Conservation (phyloP, 2,797 vertebrate genomes). For the Glossophaga mutica region DNA sequence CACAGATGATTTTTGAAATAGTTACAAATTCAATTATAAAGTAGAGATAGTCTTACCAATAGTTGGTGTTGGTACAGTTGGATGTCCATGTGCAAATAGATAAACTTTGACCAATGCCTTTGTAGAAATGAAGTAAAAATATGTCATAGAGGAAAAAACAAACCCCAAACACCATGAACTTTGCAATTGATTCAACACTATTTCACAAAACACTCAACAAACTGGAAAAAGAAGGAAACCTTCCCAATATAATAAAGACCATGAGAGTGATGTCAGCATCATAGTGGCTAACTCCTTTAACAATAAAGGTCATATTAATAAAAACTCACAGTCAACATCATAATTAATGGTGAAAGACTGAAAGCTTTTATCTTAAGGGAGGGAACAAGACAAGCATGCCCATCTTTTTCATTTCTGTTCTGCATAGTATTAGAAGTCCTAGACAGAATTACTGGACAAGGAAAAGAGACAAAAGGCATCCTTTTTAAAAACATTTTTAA, state of each 20-base stretch:
- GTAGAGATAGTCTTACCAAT: not conserved
- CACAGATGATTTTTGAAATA: not conserved
- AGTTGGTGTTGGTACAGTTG: not conserved
- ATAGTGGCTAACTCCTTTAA: not conserved
- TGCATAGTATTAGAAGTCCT: not conserved
- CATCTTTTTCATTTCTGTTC: not conserved
- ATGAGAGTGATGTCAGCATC: not conserved
- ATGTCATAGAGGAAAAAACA: not conserved
- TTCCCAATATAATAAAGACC: not conserved
- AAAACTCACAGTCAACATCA: not conserved
- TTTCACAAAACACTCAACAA: not conserved
- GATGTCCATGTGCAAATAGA: not conserved
- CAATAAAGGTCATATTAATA: not conserved
- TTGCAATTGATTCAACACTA: not conserved
- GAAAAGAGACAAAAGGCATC: not conserved
- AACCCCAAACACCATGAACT: not conserved
- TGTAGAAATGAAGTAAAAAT: not conserved
- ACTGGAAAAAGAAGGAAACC: not conserved
- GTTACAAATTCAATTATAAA: not conserved
- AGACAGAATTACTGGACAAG: not conserved
- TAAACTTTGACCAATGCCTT: not conserved
- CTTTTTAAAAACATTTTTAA: not conserved
- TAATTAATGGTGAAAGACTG: not conserved
- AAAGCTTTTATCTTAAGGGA: not conserved
- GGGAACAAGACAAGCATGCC: not conserved